These are phyloP conservation scores for Silurus asotus DNA, from an alignment of 2,113 vertebrate species.

Conservation along the genomic window DNA sequence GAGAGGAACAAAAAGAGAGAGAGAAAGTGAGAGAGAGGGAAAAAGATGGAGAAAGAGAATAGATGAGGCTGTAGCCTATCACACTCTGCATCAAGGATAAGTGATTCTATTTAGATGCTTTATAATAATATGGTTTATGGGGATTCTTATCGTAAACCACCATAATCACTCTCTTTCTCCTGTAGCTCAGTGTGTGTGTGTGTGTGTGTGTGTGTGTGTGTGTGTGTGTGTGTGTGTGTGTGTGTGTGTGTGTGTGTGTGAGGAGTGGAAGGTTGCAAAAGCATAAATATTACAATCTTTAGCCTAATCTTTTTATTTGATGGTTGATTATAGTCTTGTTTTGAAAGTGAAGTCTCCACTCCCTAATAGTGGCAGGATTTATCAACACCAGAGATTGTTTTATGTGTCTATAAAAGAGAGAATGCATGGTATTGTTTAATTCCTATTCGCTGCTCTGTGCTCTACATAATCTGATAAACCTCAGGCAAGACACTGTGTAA, in stretches of 20 bases:
- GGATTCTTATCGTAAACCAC: constrained; percentile 73
- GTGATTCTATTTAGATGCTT: constrained; percentile 78
- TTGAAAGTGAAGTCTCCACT: constrained; percentile 19
- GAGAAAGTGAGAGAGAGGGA: not conserved
- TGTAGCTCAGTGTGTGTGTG: constrained; percentile 57
- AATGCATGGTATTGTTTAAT: constrained; percentile 9
- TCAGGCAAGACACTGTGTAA: not conserved
- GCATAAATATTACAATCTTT: constrained; percentile 63
- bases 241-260: constrained; percentile 59
- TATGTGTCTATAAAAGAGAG: constrained; percentile 9
- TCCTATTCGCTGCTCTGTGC: not conserved
- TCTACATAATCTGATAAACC: constrained; percentile 19
- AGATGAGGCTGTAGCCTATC: constrained; percentile 70
- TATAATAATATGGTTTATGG: constrained; percentile 74
- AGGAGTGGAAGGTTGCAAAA: constrained; percentile 52
- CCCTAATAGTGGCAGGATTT: constrained; percentile 16
- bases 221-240: constrained; percentile 56
- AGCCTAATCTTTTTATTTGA: constrained; percentile 61
- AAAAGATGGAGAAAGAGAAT: constrained; percentile 20
- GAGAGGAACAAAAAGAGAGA: not conserved
- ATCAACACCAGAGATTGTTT: constrained; percentile 20
- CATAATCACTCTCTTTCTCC: constrained; percentile 62
- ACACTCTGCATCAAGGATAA: constrained; percentile 70
- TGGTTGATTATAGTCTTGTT: constrained; percentile 64
- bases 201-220: constrained; percentile 58